These are phyloP conservation scores for Chitala chitala DNA, from an alignment of 2,113 vertebrate genomes.

Conservation along the genomic window DNA sequence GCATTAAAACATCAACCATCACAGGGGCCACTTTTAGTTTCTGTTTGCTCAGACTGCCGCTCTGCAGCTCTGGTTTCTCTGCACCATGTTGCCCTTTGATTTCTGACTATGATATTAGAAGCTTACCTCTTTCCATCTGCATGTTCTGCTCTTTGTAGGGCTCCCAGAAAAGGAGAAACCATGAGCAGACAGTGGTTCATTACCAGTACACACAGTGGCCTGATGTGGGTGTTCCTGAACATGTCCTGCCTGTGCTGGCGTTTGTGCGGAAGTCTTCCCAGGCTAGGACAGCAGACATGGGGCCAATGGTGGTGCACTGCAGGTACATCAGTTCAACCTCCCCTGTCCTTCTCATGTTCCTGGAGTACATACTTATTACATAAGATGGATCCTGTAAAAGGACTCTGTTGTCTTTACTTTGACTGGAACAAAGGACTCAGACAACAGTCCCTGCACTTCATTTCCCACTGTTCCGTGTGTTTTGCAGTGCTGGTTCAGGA, in stretches of 20 bases:
- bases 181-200: conserved; percentile 76
- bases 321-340: conserved; percentile 60
- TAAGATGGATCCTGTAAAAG: neutral
- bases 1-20: no score
- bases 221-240: conserved; percentile 91
- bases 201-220: conserved; percentile 98
- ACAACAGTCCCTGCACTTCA: neutral
- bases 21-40: no score
- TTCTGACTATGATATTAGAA: neutral
- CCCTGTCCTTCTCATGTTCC: neutral
- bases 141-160: no score
- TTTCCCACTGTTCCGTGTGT: conserved; percentile 30
- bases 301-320: conserved; percentile 90
- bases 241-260: conserved; percentile 78
- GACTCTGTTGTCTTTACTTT: neutral
- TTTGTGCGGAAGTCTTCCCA: conserved; percentile 82
- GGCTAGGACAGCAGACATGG: conserved; percentile 62
- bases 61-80: no score
- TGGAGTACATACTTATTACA: no score
- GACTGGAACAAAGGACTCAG: neutral
- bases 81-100: neutral
- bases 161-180: conserved; percentile 75
- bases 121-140: neutral
- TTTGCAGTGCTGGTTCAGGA: conserved; percentile 83
- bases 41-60: neutral